Evolutionary conservation across 2,888 invertebrate genomes (phyloP).

Genomic region (Athrips mouffetella): DNA sequence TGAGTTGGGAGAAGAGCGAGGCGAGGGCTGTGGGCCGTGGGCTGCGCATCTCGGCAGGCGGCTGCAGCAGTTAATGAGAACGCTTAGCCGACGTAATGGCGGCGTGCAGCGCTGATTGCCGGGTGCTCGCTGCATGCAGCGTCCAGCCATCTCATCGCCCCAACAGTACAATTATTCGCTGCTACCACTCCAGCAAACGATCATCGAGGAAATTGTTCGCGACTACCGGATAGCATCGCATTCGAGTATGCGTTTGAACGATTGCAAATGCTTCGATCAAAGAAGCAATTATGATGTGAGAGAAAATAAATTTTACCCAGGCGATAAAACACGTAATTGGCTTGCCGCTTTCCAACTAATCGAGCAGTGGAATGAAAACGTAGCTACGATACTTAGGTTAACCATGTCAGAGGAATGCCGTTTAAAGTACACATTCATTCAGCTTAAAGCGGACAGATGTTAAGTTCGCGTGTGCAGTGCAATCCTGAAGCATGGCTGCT

Average conservation of each 20-base stretch:
- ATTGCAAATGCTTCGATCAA: slow-evolving; percentile 13
- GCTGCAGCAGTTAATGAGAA: slow-evolving; percentile 53
- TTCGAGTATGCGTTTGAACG: slow-evolving; percentile 16
- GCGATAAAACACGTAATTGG: slow-evolving; percentile 33
- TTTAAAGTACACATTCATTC: slow-evolving; percentile 42
- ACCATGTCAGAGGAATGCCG: slow-evolving; percentile 35
- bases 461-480: slow-evolving; percentile 45
- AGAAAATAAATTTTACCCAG: slow-evolving; percentile 21
- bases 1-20: slow-evolving; percentile 22
- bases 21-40: not conserved
- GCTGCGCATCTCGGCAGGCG: slow-evolving; percentile 41
- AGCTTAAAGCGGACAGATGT: slow-evolving; percentile 50
- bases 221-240: slow-evolving; percentile 30
- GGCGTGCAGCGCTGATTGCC: slow-evolving; percentile 44
- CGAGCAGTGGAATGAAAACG: slow-evolving; percentile 34
- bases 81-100: slow-evolving; percentile 59
- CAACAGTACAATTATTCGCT: slow-evolving; percentile 44
- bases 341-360: slow-evolving; percentile 31
- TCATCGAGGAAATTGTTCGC: slow-evolving; percentile 35
- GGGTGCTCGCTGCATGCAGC: slow-evolving; percentile 45
- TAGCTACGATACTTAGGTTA: slow-evolving; percentile 33
- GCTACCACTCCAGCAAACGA: slow-evolving; percentile 39
- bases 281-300: slow-evolving; percentile 15
- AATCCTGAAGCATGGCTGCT: slow-evolving; percentile 38
- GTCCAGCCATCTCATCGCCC: slow-evolving; percentile 42